These are phyloP conservation scores for Synergus gifuensis DNA, from an alignment of 2,888 invertebrate genomes.

Conservation along the genomic window DNA sequence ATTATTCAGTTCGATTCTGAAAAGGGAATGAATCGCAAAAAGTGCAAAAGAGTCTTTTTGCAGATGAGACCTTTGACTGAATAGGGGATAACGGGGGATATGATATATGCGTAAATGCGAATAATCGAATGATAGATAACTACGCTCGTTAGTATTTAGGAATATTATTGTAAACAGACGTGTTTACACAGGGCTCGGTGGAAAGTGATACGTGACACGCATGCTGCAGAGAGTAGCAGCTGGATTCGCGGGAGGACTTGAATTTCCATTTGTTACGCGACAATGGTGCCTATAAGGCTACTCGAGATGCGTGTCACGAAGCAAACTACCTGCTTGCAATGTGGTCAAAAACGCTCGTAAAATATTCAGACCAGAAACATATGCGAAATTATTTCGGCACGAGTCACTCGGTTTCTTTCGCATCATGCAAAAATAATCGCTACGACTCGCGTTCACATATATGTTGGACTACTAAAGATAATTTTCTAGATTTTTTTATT, in stretches of 20 bases:
- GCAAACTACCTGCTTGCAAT: constrained; percentile 54
- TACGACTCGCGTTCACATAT: constrained; percentile 3
- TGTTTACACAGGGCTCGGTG: constrained; percentile 71
- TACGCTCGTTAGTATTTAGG: constrained; percentile 68
- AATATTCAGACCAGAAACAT: constrained; percentile 59
- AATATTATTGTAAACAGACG: constrained; percentile 74
- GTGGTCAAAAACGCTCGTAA: constrained; percentile 57
- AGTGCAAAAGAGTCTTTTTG: not conserved
- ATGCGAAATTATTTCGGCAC: constrained; percentile 58
- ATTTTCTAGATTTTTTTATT: too few species aligned
- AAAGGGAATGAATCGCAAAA: not conserved
- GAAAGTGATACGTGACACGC: constrained; percentile 76
- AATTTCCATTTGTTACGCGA: constrained; percentile 72
- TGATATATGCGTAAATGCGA: constrained; percentile 5
- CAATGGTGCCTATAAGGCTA: constrained; percentile 64
- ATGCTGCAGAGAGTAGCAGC: constrained; percentile 67
- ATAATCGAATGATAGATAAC: constrained; percentile 26
- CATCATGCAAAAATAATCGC: constrained; percentile 9
- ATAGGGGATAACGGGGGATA: not conserved
- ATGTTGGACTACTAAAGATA: not conserved
- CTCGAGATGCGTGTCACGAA: constrained; percentile 64
- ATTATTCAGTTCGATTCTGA: not conserved
- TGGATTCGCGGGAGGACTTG: constrained; percentile 69
- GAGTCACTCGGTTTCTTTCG: constrained; percentile 21
- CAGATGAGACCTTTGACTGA: not conserved